Conservation (phyloP, 2,113 vertebrate species). For the Hypocryptadius cinnamomeus region DNA sequence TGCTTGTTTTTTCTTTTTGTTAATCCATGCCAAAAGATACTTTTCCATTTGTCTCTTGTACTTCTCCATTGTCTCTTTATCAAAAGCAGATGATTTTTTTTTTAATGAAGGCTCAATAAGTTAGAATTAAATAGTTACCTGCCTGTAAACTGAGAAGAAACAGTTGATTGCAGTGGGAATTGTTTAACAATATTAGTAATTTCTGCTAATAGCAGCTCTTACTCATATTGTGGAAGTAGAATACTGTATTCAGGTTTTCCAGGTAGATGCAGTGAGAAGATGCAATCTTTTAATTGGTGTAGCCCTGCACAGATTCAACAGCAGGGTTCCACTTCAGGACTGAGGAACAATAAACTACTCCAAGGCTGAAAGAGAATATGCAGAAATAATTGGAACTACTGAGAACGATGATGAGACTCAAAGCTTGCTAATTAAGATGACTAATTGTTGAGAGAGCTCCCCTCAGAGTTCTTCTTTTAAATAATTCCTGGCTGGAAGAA, state of each 20-base stretch:
- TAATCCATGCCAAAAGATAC: background rate
- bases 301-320: background rate
- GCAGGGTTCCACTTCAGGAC: background rate
- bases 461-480: background rate
- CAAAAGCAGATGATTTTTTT: background rate
- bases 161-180: background rate
- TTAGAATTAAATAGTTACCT: background rate
- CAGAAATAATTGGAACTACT: background rate
- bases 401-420: background rate
- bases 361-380: background rate
- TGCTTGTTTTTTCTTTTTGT: background rate
- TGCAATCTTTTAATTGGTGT: background rate
- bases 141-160: background rate
- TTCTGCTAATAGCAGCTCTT: background rate
- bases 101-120: background rate
- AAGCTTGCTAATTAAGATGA: background rate
- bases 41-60: background rate
- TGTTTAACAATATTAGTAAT: background rate
- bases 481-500: background rate
- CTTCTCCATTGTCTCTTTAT: background rate
- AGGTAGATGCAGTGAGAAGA: background rate
- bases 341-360: background rate
- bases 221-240: background rate
- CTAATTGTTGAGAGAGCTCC: background rate
- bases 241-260: background rate